Evolutionary conservation across 1,140 invertebrate species (phyloP).

Genomic region (Acromyrmex echinatior): DNA sequence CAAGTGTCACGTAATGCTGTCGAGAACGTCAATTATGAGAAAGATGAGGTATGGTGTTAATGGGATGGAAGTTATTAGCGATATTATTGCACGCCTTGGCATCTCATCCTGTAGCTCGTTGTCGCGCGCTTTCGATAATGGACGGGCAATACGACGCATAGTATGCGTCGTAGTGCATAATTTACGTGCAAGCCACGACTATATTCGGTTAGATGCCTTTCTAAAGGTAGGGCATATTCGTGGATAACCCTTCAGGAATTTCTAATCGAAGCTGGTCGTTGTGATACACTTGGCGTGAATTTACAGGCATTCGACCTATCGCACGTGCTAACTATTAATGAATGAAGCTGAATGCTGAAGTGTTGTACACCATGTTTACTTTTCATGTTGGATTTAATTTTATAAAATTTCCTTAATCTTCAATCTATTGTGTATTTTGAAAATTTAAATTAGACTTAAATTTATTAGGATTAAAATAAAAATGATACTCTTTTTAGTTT

Average conservation of each 20-base stretch:
- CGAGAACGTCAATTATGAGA: conserved; percentile 10
- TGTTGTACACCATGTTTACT: neutral
- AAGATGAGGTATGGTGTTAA: conserved; percentile 38
- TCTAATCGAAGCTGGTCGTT: conserved; percentile 58
- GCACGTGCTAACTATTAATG: conserved; percentile 36
- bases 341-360: neutral
- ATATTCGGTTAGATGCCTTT: conserved; percentile 70
- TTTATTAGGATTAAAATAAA: neutral
- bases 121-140: conserved; percentile 68
- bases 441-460: neutral
- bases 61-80: conserved; percentile 61
- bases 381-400: conserved; percentile 12
- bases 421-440: neutral
- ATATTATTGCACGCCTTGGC: conserved; percentile 59
- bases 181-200: conserved; percentile 63
- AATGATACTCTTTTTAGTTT: neutral
- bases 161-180: conserved; percentile 64
- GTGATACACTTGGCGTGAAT: conserved; percentile 32
- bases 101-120: conserved; percentile 60
- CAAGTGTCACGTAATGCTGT: neutral
- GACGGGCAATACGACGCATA: conserved; percentile 67
- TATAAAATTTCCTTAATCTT: neutral
- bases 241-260: conserved; percentile 70
- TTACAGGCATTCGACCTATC: conserved; percentile 5
- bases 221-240: conserved; percentile 11